Evolutionary conservation across 2,113 vertebrate species (phyloP).

Genomic region (Passer montanus): DNA sequence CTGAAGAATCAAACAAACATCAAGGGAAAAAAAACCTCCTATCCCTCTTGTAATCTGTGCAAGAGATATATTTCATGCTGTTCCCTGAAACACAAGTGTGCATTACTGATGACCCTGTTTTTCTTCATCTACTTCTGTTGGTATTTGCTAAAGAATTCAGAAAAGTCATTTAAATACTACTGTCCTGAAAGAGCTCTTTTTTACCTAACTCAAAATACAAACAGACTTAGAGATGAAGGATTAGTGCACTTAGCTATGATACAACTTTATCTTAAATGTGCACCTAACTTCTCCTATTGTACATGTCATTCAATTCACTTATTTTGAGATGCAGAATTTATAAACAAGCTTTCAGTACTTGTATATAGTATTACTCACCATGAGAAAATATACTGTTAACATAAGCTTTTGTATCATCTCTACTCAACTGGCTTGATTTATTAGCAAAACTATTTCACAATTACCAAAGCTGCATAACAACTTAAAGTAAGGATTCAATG

Average conservation of each 20-base stretch:
- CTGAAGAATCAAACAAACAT: background rate
- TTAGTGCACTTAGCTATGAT: background rate
- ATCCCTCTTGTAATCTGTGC: background rate
- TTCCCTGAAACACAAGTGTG: background rate
- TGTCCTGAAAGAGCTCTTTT: background rate
- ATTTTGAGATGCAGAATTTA: background rate
- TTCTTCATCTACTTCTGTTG: background rate
- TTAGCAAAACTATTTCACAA: background rate
- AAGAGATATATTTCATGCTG: background rate
- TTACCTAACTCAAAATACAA: background rate
- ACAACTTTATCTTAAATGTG: background rate
- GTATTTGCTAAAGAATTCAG: background rate
- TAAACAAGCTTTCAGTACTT: background rate
- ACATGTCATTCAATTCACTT: background rate
- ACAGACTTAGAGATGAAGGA: background rate
- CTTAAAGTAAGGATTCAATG: background rate
- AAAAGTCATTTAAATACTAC: background rate
- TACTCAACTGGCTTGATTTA: background rate
- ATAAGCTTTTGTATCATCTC: background rate
- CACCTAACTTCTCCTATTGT: background rate
- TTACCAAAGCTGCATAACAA: background rate
- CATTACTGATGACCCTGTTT: background rate
- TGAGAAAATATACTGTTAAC: background rate
- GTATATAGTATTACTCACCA: background rate
- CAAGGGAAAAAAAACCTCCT: rapidly evolving